Evolutionary conservation across 2,113 vertebrate species (phyloP).

Genomic region (Lepidothrix coronata): DNA sequence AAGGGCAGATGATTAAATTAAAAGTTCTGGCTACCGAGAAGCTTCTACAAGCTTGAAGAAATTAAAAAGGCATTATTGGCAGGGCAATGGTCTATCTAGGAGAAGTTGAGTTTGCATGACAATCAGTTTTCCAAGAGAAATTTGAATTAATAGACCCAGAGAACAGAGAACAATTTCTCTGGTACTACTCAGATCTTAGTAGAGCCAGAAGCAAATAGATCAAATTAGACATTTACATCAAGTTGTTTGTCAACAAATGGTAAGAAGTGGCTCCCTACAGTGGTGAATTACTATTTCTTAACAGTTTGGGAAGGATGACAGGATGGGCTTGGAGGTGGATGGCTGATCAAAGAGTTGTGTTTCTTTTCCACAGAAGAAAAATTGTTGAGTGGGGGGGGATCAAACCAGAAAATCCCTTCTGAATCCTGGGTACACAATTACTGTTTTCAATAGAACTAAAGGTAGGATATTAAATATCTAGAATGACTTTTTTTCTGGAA

Average conservation of each 20-base stretch:
- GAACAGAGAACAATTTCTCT: conserved; percentile 15
- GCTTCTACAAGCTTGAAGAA: neutral
- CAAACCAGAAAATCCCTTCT: neutral
- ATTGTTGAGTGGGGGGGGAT: neutral
- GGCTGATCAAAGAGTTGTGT: neutral
- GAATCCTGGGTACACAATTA: neutral
- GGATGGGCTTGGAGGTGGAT: neutral
- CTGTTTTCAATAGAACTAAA: neutral
- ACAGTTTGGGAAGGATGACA: neutral
- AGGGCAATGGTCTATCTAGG: neutral
- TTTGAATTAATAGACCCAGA: neutral
- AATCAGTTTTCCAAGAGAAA: neutral
- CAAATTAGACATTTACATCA: conserved; percentile 35
- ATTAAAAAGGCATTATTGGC: neutral
- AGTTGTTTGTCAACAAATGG: conserved; percentile 26
- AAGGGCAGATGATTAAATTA: neutral
- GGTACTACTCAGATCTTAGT: neutral
- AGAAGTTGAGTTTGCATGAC: neutral
- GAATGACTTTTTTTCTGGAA: neutral
- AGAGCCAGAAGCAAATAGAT: conserved; percentile 23
- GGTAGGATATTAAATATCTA: neutral
- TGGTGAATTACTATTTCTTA: conserved; percentile 16
- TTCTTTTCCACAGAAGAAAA: neutral
- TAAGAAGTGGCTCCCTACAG: conserved; percentile 24
- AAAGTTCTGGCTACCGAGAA: neutral